Base-by-base conservation (phyloP, 2,888 invertebrate species). In the Sminthurides aquaticus region DNA sequence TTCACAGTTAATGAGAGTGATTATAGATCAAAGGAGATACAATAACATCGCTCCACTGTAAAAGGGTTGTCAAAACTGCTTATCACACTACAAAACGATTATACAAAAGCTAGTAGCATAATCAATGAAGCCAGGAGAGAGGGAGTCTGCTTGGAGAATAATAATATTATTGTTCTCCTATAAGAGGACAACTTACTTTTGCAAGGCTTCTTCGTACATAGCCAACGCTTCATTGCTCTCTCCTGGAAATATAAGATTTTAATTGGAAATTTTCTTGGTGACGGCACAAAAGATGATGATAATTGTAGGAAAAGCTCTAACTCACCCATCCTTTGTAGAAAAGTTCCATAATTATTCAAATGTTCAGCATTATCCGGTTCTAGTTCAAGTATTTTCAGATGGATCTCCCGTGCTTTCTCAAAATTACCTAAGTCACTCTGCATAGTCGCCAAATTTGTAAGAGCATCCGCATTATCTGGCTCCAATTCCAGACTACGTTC, bases 291-390 rank as follows among this genome's bases (percentile, higher is more conserved):
- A n/a, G n/a, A n/a, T n/a, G n/a, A n/a, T n/a, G n/a, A n/a, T n/a
- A n/a, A n/a, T n/a, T n/a, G n/a, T 24, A n/a, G 27, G n/a, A 25
- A 24, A 8, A 20, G 29, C 11, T 49, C 11, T 5, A 22, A 8
- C 59, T 67, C 64, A 74, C 74, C 74, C 28, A 74, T 84, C 65
- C 84, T 84, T 67, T 82, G 82, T 27, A 86, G 81, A 86, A 89
- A 89, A 70, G 86, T 84, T 34, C 87, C 88, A 76, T 87, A 88
- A 69, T 87, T 82, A 52, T 87, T 82, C 43, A 85, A 83, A 75
- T 87, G 85, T 75, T 87, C 86, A 75, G 87, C 86, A 76, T 86
- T 86, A 60, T 78, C 79, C 0, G 87, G 86, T 74, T 88, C 87
- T 60, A 89, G 78, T 26, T 69, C 63, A 8, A 74, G 66, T 55